Base-by-base conservation (phyloP, 2,888 invertebrate species). In the Diaprepes abbreviatus region DNA sequence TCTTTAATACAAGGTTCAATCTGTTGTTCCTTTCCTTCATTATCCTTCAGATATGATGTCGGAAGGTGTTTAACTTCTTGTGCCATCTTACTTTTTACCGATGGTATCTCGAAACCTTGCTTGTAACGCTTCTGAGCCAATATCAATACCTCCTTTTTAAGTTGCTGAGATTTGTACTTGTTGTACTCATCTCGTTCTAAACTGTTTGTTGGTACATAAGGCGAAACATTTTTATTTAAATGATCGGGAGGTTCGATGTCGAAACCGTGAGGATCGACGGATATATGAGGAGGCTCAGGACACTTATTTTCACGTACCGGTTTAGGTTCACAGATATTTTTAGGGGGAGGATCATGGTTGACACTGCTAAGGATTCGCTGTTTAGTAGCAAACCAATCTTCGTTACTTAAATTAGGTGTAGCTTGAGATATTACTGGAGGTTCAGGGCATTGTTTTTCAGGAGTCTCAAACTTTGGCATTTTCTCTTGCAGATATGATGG, bases 311-410 rank as follows among this genome's bases (percentile, higher is more conserved):
- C 40, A n/a, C 16, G 58, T 1, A 36, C 6, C 21, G 63, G 63
- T 33, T 58, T 21, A 16, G 69, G 69, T 28, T 68, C 63, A 14
- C 7, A 16, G n/a, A 52, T 33, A 9, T 10, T 28, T 17, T 50
- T 36, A 3, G 40, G 3, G 3, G 57, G 9, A 33, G 12, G 21
- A 17, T 48, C 57, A 9, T 36, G 50, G 4, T 69, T 64, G 1
- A 69, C 69, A 17, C 35, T 69, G 24, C 64, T 64, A 4, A 69
- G 28, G 28, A 69, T 69, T 6, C 69, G 50, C 33, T 69, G 69
- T 24, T 69, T 69, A 5, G 64, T 52, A 35, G 69, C 45, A 36
- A 69, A 69, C 69, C 69, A 69, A 54, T 69, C 69, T 16, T 69
- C 69, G 9, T 48, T 69, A 3, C 16, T 38, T n/a, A 69, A 64